Evolutionary conservation across 2,888 invertebrate species (phyloP).

Genomic region (Phragmatobia fuliginosa): DNA sequence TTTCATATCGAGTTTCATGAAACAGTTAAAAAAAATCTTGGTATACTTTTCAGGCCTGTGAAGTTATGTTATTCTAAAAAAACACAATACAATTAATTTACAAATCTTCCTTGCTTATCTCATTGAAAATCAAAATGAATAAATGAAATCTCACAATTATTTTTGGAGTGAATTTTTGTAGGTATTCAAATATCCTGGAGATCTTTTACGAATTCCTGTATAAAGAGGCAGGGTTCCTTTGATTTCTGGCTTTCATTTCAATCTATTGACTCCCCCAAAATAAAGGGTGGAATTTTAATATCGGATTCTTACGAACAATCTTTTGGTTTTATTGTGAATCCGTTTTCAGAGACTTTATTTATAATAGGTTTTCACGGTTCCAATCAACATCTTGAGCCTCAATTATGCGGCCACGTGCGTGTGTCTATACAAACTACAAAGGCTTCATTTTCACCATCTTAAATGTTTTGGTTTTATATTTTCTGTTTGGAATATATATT

Average conservation of each 20-base stretch:
- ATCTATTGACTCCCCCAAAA: conserved; percentile 70
- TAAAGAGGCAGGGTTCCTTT: conserved; percentile 59
- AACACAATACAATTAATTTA: not conserved
- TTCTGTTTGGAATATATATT: not conserved
- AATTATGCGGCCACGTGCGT: conserved; percentile 29
- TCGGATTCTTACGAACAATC: conserved; percentile 59
- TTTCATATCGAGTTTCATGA: too few relatives aligned
- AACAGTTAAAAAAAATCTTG: too few relatives aligned
- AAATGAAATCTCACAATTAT: conserved; percentile 27
- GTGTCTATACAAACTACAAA: conserved; percentile 32
- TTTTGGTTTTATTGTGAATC: conserved; percentile 51
- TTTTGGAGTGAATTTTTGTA: conserved; percentile 21
- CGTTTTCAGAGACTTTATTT: conserved; percentile 34
- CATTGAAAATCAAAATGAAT: conserved; percentile 12
- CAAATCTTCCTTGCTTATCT: not conserved
- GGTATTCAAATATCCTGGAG: conserved; percentile 36
- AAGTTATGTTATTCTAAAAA: too few relatives aligned
- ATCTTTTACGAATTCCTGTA: conserved; percentile 59
- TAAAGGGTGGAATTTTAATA: conserved; percentile 75
- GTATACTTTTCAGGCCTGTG: too few relatives aligned
- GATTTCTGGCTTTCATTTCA: conserved; percentile 71
- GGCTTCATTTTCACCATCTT: conserved; percentile 30
- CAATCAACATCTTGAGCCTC: conserved; percentile 29
- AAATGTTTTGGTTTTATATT: conserved; percentile 15
- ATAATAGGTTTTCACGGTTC: conserved; percentile 39